A percentile compares a stretch with the other conserved stretches of the same genome.
These are phyloP conservation scores for Caerostris extrusa DNA, from an alignment of 1,140 invertebrate species.

Conservation along the genomic window DNA sequence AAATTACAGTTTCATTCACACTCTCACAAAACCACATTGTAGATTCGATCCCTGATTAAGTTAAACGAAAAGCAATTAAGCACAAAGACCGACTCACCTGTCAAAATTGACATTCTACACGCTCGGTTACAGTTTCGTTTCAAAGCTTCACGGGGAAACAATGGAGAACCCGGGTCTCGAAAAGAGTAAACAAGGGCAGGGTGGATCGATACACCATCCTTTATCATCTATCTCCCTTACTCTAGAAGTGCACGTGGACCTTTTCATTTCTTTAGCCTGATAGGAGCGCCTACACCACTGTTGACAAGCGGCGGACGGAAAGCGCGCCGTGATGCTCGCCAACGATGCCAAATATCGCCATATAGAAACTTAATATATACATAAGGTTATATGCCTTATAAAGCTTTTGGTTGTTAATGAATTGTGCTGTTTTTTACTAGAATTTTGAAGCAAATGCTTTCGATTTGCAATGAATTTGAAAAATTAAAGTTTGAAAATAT, in stretches of 20 bases:
- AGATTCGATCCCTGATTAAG: too few relatives aligned
- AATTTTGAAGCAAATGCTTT: too few relatives aligned
- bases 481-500: too few relatives aligned
- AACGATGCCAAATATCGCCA: background rate
- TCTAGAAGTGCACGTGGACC: conserved; percentile 3
- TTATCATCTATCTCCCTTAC: conserved; percentile 17
- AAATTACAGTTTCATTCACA: too few relatives aligned
- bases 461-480: too few relatives aligned
- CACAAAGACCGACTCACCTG: background rate
- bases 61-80: too few relatives aligned
- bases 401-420: too few relatives aligned
- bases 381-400: too few relatives aligned
- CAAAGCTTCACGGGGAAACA: background rate
- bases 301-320: background rate
- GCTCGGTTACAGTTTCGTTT: background rate
- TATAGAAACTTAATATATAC: background rate
- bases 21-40: too few relatives aligned
- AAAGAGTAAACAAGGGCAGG: conserved; percentile 33
- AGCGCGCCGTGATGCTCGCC: background rate
- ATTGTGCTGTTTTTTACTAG: too few relatives aligned
- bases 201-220: conserved; percentile 10
- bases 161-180: background rate
- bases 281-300: conserved; percentile 12
- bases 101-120: background rate
- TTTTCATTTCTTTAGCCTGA: conserved; percentile 27